Evolutionary conservation across 1,140 invertebrate species (phyloP).

Genomic region (Saccostrea cuccullata): DNA sequence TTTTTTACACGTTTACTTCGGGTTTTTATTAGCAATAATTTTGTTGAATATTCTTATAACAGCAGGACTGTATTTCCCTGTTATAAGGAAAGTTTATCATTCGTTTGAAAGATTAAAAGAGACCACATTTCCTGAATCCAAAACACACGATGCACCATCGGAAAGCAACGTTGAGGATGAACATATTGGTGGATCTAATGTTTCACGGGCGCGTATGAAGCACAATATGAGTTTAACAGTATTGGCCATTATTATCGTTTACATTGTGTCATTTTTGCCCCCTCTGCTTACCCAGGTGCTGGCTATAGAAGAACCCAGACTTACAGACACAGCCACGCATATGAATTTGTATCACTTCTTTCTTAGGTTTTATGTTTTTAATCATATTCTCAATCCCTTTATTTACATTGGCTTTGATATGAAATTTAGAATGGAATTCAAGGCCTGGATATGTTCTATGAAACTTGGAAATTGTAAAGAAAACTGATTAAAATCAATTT

Average conservation of each 20-base stretch:
- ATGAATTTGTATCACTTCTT: conserved; percentile 34
- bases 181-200: background rate
- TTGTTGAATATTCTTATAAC: conserved; percentile 5
- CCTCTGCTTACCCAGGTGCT: background rate
- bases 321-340: background rate
- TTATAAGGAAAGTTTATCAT: background rate
- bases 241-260: background rate
- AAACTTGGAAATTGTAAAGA: background rate
- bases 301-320: background rate
- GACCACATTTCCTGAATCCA: background rate
- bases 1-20: background rate
- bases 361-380: background rate
- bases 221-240: conserved; percentile 14
- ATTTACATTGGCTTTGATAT: conserved; percentile 20
- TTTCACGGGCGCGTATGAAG: conserved; percentile 11
- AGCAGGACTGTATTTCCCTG: conserved; percentile 2
- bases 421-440: conserved; percentile 26
- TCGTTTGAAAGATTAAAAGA: background rate
- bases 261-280: background rate
- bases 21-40: background rate
- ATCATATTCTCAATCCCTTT: conserved; percentile 14
- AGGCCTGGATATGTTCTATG: background rate
- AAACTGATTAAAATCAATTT: too few species aligned
- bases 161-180: background rate
- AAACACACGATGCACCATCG: background rate